These are phyloP conservation scores for Diadophis punctatus DNA, from an alignment of 2,113 vertebrate genomes.

Conservation along the genomic window DNA sequence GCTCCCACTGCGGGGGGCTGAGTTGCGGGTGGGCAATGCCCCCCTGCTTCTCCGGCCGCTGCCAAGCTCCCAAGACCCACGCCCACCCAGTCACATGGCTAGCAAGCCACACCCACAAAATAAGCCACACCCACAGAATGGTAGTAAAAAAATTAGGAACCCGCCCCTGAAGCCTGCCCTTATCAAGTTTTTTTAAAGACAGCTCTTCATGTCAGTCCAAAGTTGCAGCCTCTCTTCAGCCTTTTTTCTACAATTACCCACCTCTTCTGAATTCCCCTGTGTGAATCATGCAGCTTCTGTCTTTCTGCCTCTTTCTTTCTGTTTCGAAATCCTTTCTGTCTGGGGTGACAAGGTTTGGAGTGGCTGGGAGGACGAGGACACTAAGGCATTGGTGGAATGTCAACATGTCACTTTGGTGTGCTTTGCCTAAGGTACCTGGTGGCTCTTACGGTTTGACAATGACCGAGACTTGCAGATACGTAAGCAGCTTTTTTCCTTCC, in stretches of 20 bases:
- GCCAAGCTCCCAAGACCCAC: too few species aligned
- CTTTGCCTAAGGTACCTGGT: slow-evolving; percentile 53
- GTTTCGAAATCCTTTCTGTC: slow-evolving; percentile 22
- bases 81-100: too few species aligned
- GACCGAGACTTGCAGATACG: slow-evolving; percentile 53
- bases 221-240: slow-evolving; percentile 56
- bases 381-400: not conserved
- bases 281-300: slow-evolving; percentile 25
- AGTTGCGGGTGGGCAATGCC: too few species aligned
- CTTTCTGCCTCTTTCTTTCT: slow-evolving; percentile 11
- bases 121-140: too few species aligned
- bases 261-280: slow-evolving; percentile 40
- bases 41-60: too few species aligned
- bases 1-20: too few species aligned
- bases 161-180: too few species aligned
- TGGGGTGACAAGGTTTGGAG: not conserved
- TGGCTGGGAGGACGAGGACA: not conserved
- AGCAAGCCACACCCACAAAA: too few species aligned
- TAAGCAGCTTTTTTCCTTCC: slow-evolving; percentile 40
- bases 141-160: too few species aligned
- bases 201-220: slow-evolving; percentile 60
- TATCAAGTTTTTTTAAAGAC: slow-evolving; percentile 68
- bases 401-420: slow-evolving; percentile 7
- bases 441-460: slow-evolving; percentile 54
- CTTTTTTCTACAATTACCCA: slow-evolving; percentile 46